Evolutionary conservation across 2,113 vertebrate species (phyloP), one percentile per base, ranked within the genome.

Genomic region (Podiceps cristatus): DNA sequence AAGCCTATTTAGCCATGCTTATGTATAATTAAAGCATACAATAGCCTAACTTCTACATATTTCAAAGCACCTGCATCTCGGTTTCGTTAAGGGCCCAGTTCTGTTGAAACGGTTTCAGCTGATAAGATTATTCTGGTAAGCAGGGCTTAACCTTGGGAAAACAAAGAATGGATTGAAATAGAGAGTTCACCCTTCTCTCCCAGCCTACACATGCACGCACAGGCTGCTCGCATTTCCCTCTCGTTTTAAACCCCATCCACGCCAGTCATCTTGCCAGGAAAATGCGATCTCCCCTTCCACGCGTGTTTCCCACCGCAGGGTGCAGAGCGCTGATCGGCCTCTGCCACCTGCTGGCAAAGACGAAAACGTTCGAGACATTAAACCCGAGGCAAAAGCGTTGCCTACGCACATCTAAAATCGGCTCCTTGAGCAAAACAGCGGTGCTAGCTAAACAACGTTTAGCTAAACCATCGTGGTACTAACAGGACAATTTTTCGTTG

Each of bases 41-140:
- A 44, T 9, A 60, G 52, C 52, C 55, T 69, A 62, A 92, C 42
- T 62, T 69, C 81, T 55, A 77, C 20, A 13, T 74, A 80, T 74
- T 86, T 90, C 78, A 86, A 67, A 74, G 63, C 0, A 0, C 15
- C 66, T 35, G 62, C 86, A 82, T 90, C 82, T 69, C 24, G 1
- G 50, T 88, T 94, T 94, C 83, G 62, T 79, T 86, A 67, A 82
- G 47, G 67, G 50, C 77, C 85, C 63, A 27, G 59, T 69, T 74
- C 88, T 80, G 55, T 23, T 52, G 82, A 92, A 96, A 94, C 0
- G 31, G 44, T 92, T 94, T 94, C 90, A 93, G 82, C 75, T 86
- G 94, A 92, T 96, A 96, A 97, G 95, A 96, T 93, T 96, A 96
- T 93, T 92, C 88, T 77, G 56, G 85, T 95, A 94, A 96, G 71